Conservation (phyloP, 2,113 vertebrate genomes). For the Phylloscopus trochiloides region DNA sequence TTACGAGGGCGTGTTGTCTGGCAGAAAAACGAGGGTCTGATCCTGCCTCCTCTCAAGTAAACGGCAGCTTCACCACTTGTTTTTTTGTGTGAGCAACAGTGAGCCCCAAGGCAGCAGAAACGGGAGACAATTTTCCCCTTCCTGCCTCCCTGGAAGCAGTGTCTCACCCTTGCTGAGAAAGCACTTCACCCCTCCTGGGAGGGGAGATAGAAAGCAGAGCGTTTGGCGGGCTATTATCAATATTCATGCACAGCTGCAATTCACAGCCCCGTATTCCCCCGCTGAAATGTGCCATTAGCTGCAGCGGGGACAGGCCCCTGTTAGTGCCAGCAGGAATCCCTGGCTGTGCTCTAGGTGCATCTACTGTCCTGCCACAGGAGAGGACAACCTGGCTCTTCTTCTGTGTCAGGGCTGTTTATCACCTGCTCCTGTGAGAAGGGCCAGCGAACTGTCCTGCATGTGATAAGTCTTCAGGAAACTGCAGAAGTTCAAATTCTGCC, state of each 20-base stretch:
- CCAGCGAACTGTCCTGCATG: background rate
- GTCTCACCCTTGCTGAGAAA: constrained; percentile 58
- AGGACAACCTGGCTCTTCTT: background rate
- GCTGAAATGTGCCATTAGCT: background rate
- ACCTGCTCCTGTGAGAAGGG: background rate
- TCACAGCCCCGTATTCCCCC: background rate
- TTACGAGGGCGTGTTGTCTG: constrained; percentile 43
- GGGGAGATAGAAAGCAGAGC: background rate
- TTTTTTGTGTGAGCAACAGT: background rate
- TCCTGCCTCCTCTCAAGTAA: constrained; percentile 14
- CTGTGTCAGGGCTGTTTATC: background rate
- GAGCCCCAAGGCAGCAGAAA: constrained; percentile 22
- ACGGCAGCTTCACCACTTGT: background rate
- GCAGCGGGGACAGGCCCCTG: background rate
- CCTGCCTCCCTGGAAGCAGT: constrained; percentile 27
- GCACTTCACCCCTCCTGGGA: constrained; percentile 39
- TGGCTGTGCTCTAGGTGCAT: rapidly evolving
- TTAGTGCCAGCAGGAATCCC: background rate
- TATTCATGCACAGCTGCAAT: constrained; percentile 53
- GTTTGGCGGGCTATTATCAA: constrained; percentile 6
- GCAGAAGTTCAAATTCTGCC: background rate
- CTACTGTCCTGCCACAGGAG: background rate
- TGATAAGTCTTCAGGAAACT: background rate
- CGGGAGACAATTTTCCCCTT: background rate
- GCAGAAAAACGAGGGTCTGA: constrained; percentile 20